Conservation (phyloP, 2,888 invertebrate genomes). For the Pyralis farinalis region DNA sequence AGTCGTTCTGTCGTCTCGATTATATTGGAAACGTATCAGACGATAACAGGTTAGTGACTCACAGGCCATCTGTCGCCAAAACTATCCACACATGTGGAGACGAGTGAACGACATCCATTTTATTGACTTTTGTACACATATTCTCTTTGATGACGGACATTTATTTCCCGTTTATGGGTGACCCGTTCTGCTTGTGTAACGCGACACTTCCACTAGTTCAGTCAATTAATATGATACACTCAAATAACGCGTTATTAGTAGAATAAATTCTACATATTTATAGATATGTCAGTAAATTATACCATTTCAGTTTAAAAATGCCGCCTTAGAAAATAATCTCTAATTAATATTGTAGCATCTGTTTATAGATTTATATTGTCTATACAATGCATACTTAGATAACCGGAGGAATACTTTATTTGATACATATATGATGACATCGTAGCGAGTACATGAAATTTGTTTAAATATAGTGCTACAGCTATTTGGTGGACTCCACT, state of each 20-base stretch:
- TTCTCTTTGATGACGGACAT: constrained; percentile 44
- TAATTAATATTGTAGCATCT: constrained; percentile 9
- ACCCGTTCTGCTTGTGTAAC: constrained; percentile 48
- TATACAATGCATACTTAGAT: no score
- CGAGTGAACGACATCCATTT: constrained; percentile 48
- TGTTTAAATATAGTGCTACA: no score
- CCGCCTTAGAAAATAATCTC: constrained; percentile 14
- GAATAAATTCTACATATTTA: constrained; percentile 28
- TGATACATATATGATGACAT: no score
- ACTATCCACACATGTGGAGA: constrained; percentile 67
- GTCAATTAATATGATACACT: constrained; percentile 23
- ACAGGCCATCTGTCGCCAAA: constrained; percentile 74
- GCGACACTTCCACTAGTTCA: constrained; percentile 37
- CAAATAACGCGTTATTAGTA: constrained; percentile 23
- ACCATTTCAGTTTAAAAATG: constrained; percentile 10
- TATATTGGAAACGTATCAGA: constrained; percentile 54
- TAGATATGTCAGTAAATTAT: constrained; percentile 18
- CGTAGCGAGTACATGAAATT: no score
- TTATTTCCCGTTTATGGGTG: constrained; percentile 53
- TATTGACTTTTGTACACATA: constrained; percentile 43
- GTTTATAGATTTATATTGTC: no score
- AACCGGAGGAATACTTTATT: no score
- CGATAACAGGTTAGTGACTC: constrained; percentile 71
- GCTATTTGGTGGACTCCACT: no score
- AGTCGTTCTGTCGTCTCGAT: constrained; percentile 51